Conservation (phyloP, 1,140 invertebrate genomes). For the Thaumatotibia leucotreta region DNA sequence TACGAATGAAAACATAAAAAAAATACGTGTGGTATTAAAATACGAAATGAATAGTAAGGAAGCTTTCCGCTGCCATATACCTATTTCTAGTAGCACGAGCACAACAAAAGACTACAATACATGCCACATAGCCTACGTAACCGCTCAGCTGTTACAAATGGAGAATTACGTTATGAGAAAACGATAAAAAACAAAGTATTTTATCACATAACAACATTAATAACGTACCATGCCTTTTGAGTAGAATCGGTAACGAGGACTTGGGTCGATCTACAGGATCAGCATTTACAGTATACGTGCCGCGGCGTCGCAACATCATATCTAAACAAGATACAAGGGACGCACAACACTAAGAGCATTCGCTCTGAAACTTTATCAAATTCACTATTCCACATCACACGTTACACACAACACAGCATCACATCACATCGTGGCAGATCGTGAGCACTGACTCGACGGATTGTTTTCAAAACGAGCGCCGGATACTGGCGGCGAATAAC, state of each 20-base stretch:
- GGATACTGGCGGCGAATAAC: conserved; percentile 28
- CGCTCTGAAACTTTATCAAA: conserved; percentile 23
- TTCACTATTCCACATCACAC: conserved; percentile 15
- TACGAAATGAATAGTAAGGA: not conserved
- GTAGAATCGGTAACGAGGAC: conserved; percentile 30
- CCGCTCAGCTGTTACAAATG: not conserved
- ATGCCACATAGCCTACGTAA: conserved; percentile 8
- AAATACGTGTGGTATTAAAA: not conserved
- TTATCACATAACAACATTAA: conserved; percentile 2
- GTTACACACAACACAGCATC: not conserved
- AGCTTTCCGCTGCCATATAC: not conserved
- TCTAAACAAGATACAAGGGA: conserved; percentile 19
- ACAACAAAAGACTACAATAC: not conserved
- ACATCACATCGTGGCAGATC: conserved; percentile 15
- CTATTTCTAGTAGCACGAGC: not conserved
- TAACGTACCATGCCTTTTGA: conserved; percentile 47
- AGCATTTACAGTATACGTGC: conserved; percentile 62
- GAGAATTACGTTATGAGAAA: not conserved
- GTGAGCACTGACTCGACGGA: conserved; percentile 15
- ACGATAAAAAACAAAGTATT: not conserved
- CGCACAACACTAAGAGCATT: conserved; percentile 29
- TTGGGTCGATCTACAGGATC: conserved; percentile 42
- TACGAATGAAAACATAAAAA: too few species aligned
- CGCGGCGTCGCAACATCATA: conserved; percentile 59
- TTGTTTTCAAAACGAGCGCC: conserved; percentile 38